Percentiles rank a stretch among this genome's conserved stretches.
Evolutionary conservation across 30 jellyfish, hydroid and myxozoan species (phyloP).

Genomic region (Hydra vulgaris): DNA sequence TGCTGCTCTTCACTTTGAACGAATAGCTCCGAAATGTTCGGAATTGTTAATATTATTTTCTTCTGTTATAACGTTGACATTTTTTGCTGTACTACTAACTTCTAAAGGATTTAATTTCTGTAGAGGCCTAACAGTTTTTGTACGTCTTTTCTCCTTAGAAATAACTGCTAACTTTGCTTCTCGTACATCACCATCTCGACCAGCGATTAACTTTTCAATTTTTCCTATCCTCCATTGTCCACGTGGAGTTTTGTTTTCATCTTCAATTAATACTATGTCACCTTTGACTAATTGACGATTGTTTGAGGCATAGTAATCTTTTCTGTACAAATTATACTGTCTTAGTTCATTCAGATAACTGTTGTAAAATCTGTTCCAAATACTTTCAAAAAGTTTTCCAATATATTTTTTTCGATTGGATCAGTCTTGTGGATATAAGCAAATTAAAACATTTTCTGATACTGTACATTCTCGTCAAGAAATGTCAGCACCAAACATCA

Average conservation of each 20-base stretch:
- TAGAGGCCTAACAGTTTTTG: neutral
- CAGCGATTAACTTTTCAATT: neutral
- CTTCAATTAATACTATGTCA: slow-evolving; percentile 13
- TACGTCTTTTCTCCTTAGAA: slow-evolving; percentile 10
- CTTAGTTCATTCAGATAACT: slow-evolving; percentile 20
- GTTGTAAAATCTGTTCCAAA: neutral
- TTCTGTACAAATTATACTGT: slow-evolving; percentile 8
- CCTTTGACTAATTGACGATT: neutral
- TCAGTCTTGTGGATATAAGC: neutral
- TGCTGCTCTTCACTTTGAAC: neutral
- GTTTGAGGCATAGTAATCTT: neutral
- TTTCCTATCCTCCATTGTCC: slow-evolving; percentile 17
- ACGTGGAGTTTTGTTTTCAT: neutral
- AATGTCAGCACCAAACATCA: slow-evolving; percentile 22
- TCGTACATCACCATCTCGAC: neutral
- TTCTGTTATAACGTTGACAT: neutral
- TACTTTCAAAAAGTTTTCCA: neutral
- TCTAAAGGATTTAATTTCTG: slow-evolving; percentile 2
- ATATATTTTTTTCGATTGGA: neutral
- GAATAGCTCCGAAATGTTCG: neutral
- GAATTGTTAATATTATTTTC: neutral
- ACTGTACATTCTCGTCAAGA: neutral
- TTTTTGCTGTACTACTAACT: neutral
- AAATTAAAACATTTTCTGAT: neutral
- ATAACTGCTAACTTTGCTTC: slow-evolving; percentile 14